Conservation (phyloP, 2,113 vertebrate genomes). For the Trachemys scripta region DNA sequence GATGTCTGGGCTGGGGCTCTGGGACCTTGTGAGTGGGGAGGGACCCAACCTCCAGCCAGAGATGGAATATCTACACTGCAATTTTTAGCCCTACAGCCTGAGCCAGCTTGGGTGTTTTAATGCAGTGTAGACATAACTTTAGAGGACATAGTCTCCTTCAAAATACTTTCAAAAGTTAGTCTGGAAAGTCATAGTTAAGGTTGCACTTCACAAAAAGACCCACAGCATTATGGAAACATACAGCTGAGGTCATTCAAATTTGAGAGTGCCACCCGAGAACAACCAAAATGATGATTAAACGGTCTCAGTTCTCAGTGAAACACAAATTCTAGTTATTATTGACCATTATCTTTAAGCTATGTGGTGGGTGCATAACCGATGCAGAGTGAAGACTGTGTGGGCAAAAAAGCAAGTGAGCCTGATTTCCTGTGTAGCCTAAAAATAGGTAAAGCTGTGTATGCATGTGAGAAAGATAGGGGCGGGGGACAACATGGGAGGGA, state of each 20-base stretch:
- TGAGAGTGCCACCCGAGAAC: background rate
- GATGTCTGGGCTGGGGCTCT: background rate
- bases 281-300: background rate
- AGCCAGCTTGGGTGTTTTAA: background rate
- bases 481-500: background rate
- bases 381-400: background rate
- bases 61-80: background rate
- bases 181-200: background rate
- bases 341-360: slow-evolving; percentile 11
- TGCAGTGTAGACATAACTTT: background rate
- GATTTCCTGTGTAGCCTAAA: slow-evolving; percentile 34
- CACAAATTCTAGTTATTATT: background rate
- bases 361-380: background rate
- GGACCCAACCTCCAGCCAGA: background rate
- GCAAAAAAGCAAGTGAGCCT: background rate
- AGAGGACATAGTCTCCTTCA: background rate
- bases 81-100: background rate
- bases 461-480: background rate
- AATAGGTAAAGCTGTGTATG: background rate
- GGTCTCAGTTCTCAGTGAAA: background rate
- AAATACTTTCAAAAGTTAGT: background rate
- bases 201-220: background rate
- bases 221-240: background rate
- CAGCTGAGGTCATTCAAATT: background rate
- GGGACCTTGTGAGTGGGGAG: background rate